Conservation (phyloP, 2,888 invertebrate species). For the Drosophila atripex region DNA sequence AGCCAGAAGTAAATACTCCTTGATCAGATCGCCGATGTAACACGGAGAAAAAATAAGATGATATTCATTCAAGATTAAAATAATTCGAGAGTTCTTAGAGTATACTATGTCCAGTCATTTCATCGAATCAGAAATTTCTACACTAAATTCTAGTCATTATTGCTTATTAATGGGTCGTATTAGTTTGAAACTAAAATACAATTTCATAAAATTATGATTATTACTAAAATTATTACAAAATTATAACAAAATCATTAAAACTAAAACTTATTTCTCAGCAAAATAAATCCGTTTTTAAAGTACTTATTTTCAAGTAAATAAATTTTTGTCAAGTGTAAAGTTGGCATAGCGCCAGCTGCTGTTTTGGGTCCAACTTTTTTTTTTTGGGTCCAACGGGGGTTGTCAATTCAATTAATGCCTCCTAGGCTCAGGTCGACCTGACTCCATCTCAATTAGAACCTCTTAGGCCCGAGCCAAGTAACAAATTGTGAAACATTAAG, state of each 20-base stretch:
- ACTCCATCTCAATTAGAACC: conserved; percentile 69
- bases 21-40: conserved; percentile 43
- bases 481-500: conserved; percentile 65
- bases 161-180: too few relatives aligned
- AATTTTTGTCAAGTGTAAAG: conserved; percentile 14
- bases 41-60: conserved; percentile 2
- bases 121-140: not conserved
- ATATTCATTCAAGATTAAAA: too few relatives aligned
- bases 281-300: too few relatives aligned
- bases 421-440: conserved; percentile 39
- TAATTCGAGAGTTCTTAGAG: not conserved
- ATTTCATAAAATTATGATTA: too few relatives aligned
- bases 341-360: conserved; percentile 68
- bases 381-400: conserved; percentile 40
- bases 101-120: too few relatives aligned
- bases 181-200: too few relatives aligned
- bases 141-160: not conserved
- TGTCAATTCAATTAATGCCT: conserved; percentile 76
- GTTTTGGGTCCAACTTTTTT: conserved; percentile 52
- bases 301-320: too few relatives aligned
- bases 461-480: conserved; percentile 58
- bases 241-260: too few relatives aligned
- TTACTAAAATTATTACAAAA: too few relatives aligned
- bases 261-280: too few relatives aligned
- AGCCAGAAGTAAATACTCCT: conserved; percentile 62